Percentiles rank a stretch among this genome's conserved stretches.
Evolutionary conservation across 2,888 invertebrate genomes (phyloP).

Genomic region (Cephonodes hylas): DNA sequence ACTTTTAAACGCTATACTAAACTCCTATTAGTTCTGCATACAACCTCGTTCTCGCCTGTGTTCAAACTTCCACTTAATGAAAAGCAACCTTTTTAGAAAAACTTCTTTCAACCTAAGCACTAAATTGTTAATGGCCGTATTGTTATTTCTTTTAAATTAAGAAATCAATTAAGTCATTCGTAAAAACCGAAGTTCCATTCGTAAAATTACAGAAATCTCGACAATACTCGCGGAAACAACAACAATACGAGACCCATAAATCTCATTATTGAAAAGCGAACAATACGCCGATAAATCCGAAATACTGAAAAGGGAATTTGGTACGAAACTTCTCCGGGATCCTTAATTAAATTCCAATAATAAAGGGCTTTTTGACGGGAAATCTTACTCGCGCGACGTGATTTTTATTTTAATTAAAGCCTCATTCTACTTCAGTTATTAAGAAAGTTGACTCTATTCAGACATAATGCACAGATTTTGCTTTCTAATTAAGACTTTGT

Average conservation of each 20-base stretch:
- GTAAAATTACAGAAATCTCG: not conserved
- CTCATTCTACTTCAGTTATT: not conserved
- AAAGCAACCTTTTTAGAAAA: no score
- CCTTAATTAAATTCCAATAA: constrained; percentile 8
- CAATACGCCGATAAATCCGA: constrained; percentile 1
- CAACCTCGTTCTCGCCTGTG: no score
- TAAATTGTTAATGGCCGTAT: no score
- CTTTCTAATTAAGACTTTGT: no score
- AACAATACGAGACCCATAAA: not conserved
- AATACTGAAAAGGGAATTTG: not conserved
- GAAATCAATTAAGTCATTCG: no score
- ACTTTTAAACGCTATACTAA: no score
- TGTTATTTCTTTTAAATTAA: no score
- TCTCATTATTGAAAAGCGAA: not conserved
- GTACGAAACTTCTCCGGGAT: not conserved
- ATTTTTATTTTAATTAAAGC: constrained; percentile 3
- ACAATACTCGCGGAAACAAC: not conserved
- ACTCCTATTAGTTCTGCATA: no score
- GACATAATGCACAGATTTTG: not conserved
- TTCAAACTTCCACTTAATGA: no score
- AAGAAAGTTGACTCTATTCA: not conserved
- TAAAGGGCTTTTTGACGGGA: constrained; percentile 7
- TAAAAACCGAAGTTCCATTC: not conserved
- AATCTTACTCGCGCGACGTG: constrained; percentile 1
- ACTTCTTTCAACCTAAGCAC: no score